Base-by-base conservation (phyloP, 2,113 vertebrate species). In the Nycticorax nycticorax region DNA sequence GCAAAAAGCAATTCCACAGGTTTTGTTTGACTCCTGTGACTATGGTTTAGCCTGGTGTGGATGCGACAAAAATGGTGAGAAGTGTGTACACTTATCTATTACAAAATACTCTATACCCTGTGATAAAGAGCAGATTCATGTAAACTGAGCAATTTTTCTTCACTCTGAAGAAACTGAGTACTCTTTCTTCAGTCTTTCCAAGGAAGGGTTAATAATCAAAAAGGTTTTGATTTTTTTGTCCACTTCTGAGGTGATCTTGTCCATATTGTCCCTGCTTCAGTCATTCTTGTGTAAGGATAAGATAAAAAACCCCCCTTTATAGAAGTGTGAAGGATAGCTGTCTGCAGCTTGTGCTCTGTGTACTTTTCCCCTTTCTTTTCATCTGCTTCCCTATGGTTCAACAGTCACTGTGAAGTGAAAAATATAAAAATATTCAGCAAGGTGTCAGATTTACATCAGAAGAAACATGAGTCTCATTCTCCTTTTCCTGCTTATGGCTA, bases 191-290 rank as follows among this genome's bases (percentile, higher is more conserved):
- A 43, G 41, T 80, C 18, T 56, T 83, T 90, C 32, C 28, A 77
- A 57, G 5, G 5, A 83, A 56, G 33, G 18, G 35, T 41, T 64
- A 47, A 8, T 47, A 60, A 62, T 63, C 4, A 67, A 50, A 93
- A n/a, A 17, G 0, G 2, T 83, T 73, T 64, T 0, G 0, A 2
- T 26, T 62, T 80, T 80, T 79, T 83, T 48, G 5, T 41, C 41
- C 6, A 6, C 6, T 71, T 93, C 62, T 73, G 28, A 63, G 21
- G 14, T 88, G 18, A 13, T 64, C 41, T 17, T 57, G 10, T 69
- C 28, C 19, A 13, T 64, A 45, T 17, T 57, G 10, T 69, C 28
- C 19, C 18, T 89, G 11, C 22, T 60, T 79, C 26, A 16, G 41
- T 76, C 41, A 35, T 82, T 71, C n/a, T 37, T 2, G 2, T 3